Evolutionary conservation across 2,113 vertebrate genomes (phyloP).

Genomic region (Ardeotis arabs): DNA sequence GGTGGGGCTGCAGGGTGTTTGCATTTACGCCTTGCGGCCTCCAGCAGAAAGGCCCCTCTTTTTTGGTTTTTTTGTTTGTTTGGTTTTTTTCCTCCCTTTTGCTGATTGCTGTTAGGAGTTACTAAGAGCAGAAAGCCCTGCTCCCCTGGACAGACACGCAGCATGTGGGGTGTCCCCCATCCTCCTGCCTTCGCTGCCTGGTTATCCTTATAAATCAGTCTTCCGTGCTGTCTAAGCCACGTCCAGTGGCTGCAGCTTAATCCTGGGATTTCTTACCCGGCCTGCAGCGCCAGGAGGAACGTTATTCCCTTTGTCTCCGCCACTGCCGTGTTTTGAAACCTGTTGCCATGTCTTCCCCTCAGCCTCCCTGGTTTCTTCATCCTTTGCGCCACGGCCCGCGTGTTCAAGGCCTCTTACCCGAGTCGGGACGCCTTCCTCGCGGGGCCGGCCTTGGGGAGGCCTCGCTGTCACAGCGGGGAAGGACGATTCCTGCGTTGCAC

Average conservation of each 20-base stretch:
- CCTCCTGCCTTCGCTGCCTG: not conserved
- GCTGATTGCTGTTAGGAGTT: too few relatives aligned
- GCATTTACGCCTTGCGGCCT: too few relatives aligned
- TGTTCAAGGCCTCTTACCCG: not conserved
- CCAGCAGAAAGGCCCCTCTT: too few relatives aligned
- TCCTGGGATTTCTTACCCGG: not conserved
- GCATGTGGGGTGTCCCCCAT: fast-evolving
- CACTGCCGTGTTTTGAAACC: not conserved
- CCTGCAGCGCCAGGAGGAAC: not conserved
- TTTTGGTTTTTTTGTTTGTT: too few relatives aligned
- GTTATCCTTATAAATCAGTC: not conserved
- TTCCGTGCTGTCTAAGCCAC: not conserved
- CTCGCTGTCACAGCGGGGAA: not conserved
- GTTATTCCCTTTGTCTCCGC: not conserved
- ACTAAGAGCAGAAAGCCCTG: not conserved
- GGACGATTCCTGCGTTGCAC: not conserved
- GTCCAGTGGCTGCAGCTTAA: not conserved
- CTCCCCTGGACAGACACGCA: fast-evolving
- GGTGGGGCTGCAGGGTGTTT: too few relatives aligned
- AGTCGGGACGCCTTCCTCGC: not conserved
- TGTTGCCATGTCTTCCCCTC: not conserved
- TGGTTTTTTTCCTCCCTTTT: too few relatives aligned
- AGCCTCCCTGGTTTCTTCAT: not conserved
- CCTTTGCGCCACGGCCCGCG: not conserved
- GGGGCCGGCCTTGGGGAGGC: not conserved